Evolutionary conservation across 2,888 invertebrate genomes (phyloP).

Genomic region (Rambutsinella grinnellia): DNA sequence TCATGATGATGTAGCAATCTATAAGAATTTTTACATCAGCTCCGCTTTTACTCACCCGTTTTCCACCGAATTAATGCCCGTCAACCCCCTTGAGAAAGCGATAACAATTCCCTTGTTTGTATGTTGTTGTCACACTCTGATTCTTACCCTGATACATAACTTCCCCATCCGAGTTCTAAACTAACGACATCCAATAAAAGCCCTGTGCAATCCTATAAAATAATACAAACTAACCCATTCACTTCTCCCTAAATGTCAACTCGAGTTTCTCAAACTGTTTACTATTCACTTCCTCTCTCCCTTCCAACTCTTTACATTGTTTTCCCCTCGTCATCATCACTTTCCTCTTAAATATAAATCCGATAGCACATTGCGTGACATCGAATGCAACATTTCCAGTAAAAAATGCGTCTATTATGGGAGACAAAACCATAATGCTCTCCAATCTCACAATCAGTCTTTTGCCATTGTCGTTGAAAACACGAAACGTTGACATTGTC

Average conservation of each 20-base stretch:
- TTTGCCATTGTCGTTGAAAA: slow-evolving; percentile 33
- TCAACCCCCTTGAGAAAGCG: slow-evolving; percentile 38
- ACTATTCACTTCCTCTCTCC: slow-evolving; percentile 3
- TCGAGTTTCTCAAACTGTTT: slow-evolving; percentile 33
- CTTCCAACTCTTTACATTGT: slow-evolving; percentile 7
- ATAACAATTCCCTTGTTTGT: slow-evolving; percentile 48
- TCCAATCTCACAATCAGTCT: slow-evolving; percentile 35
- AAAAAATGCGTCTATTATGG: not conserved
- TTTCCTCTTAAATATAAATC: slow-evolving; percentile 11
- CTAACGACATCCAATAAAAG: not conserved
- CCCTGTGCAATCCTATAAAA: not conserved
- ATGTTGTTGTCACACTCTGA: slow-evolving; percentile 38
- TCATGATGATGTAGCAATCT: not conserved
- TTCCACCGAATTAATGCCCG: slow-evolving; percentile 28
- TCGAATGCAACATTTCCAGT: slow-evolving; percentile 20
- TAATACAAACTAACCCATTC: slow-evolving; percentile 23
- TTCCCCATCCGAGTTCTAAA: not conserved
- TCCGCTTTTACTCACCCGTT: not conserved
- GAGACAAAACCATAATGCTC: not conserved
- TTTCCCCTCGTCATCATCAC: not conserved
- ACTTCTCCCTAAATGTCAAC: slow-evolving; percentile 37
- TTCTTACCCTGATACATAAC: slow-evolving; percentile 34
- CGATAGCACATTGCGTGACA: slow-evolving; percentile 31
- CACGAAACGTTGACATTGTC: no score
- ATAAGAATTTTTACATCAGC: not conserved